Base-by-base conservation (phyloP, 2,797 vertebrate species). In the Taenioides sp. region DNA sequence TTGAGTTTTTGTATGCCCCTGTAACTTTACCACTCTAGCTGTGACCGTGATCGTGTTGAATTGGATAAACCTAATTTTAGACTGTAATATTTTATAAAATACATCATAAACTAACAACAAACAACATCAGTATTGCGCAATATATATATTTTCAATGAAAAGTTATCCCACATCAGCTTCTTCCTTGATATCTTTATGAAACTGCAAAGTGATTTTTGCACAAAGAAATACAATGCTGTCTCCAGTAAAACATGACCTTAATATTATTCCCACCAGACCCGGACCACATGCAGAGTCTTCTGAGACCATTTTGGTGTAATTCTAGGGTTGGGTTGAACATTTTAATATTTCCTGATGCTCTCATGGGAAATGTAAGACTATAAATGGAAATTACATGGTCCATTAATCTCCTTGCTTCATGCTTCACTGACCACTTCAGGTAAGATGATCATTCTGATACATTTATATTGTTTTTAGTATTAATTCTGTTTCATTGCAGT, bases 371-470 rank as follows among this genome's bases (percentile, higher is more conserved):
- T 57, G 0, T 12, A 20, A 78, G 69, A 16, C 81, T 93, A 93
- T 94, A 94, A 92, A 92, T 86, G 70, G 43, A 22, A 76, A 75
- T 84, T 77, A 71, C 73, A 82, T 18, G 10, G 73, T 27, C 65
- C 34, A 49, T 81, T 70, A 70, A 74, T 73, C 72, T 78, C 27
- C 63, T 71, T 61, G 54, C 50, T 54, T 67, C 55, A 66, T 37
- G 60, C 69, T 67, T 69, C 50, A 43, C 73, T 65, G 55, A 14
- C 52, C 76, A 58, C 25, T 72, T 72, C 72, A 89, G 89, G 91
- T 92, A 76, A 87, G 86, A 25, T 52, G 62, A 58, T 60, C 7
- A 22, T 57, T 81, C 77, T 68, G 22, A 57, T 18, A 43, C 7
- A 5, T 1, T 1, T 0, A 71, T 3, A 20, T 54, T 22, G 31